Percentiles rank a stretch among this genome's conserved stretches.
Evolutionary conservation across 2,113 vertebrate species (phyloP).

Genomic region (Limanda limanda): DNA sequence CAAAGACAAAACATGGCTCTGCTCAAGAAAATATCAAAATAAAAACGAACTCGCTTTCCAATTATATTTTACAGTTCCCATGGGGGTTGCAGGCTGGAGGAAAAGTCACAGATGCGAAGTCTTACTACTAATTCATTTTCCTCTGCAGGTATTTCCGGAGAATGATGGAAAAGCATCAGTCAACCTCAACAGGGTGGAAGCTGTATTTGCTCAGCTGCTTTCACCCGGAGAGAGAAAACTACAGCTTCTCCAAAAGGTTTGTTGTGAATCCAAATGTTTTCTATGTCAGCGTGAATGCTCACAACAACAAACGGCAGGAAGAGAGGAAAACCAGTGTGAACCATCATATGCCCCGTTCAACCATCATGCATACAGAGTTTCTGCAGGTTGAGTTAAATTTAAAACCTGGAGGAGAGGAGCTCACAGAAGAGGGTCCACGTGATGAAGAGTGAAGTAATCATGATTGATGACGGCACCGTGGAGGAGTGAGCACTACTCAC

Average conservation of each 20-base stretch:
- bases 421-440: not conserved
- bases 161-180: constrained; percentile 47
- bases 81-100: constrained; percentile 2
- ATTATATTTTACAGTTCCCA: constrained; percentile 2
- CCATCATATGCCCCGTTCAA: too few relatives aligned
- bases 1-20: not conserved
- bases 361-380: too few relatives aligned
- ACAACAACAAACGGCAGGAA: not conserved
- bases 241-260: constrained; percentile 12
- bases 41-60: constrained; percentile 22
- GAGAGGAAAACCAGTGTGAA: too few relatives aligned
- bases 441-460: not conserved
- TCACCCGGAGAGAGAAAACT: constrained; percentile 34
- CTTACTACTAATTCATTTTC: constrained; percentile 29
- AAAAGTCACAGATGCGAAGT: not conserved
- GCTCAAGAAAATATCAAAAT: not conserved
- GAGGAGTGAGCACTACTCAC: constrained; percentile 38
- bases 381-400: not conserved
- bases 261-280: constrained; percentile 32
- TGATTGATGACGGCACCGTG: constrained; percentile 41
- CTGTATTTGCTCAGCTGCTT: constrained; percentile 71
- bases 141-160: constrained; percentile 58
- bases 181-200: constrained; percentile 37
- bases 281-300: not conserved
- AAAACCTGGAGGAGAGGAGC: constrained; percentile 11